phyloP scores from a whole-genome alignment of 2,888 invertebrate genomes.

The Cryptosula pallasiana region DNA sequence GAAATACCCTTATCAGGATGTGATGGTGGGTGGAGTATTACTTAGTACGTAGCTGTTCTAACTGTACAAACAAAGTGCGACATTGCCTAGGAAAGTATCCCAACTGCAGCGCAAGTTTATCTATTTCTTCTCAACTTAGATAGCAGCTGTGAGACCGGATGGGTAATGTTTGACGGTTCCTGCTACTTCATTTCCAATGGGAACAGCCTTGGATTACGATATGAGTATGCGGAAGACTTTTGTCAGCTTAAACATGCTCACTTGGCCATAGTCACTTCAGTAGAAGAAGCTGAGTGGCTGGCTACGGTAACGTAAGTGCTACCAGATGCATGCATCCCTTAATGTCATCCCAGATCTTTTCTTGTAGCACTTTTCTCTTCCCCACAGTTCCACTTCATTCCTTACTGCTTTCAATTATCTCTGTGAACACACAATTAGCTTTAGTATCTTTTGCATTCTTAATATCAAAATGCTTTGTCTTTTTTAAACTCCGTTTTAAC shows the following conservation, averaged over 20 bases:
- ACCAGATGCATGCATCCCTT: too few relatives aligned
- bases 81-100: too few relatives aligned
- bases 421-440: too few relatives aligned
- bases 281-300: constrained; percentile 10
- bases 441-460: too few relatives aligned
- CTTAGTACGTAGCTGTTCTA: neutral
- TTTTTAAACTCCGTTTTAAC: too few relatives aligned
- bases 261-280: neutral
- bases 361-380: too few relatives aligned
- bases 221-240: constrained; percentile 15
- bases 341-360: too few relatives aligned
- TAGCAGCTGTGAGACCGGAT: constrained; percentile 3
- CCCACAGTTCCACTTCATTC: too few relatives aligned
- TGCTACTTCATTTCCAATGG: constrained; percentile 15
- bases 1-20: constrained; percentile 10
- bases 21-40: neutral
- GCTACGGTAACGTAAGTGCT: constrained; percentile 7
- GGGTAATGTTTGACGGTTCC: neutral
- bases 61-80: neutral
- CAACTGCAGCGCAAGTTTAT: too few relatives aligned
- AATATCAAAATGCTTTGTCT: too few relatives aligned
- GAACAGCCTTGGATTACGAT: neutral
- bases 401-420: too few relatives aligned
- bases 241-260: neutral
- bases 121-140: neutral